Evolutionary conservation across 2,113 vertebrate genomes (phyloP).

Genomic region (Eulacestoma nigropectus): DNA sequence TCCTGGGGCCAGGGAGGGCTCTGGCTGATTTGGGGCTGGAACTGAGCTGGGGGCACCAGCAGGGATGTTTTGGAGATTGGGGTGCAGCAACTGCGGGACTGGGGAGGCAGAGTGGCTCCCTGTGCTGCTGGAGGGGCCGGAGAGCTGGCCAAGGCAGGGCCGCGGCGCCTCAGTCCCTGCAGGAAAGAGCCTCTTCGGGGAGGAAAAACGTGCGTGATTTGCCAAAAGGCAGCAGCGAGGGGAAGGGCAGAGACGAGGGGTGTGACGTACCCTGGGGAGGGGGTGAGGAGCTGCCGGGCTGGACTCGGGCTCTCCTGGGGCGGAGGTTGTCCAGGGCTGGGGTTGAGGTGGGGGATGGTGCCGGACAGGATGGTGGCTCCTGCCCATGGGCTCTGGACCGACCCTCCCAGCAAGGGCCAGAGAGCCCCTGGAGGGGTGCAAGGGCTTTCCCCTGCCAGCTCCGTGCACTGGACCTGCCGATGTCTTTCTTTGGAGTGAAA

Average conservation of each 20-base stretch:
- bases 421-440: background rate
- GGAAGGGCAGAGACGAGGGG: background rate
- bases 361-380: background rate
- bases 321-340: fast-evolving
- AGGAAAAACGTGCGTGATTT: background rate
- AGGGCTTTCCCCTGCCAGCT: background rate
- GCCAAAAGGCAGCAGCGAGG: background rate
- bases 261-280: background rate
- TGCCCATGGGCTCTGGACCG: fast-evolving
- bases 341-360: background rate
- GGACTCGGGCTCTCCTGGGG: background rate
- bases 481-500: background rate
- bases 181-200: background rate
- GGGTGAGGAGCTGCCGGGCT: background rate
- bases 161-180: background rate
- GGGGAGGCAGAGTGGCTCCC: background rate
- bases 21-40: background rate
- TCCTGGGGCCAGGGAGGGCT: background rate
- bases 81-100: fast-evolving
- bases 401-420: background rate
- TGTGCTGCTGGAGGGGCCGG: background rate
- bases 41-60: fast-evolving
- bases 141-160: background rate
- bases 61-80: background rate
- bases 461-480: fast-evolving